phyloP scores from a whole-genome alignment of 1,140 invertebrate genomes.

The Leptoteleia sp. region DNA sequence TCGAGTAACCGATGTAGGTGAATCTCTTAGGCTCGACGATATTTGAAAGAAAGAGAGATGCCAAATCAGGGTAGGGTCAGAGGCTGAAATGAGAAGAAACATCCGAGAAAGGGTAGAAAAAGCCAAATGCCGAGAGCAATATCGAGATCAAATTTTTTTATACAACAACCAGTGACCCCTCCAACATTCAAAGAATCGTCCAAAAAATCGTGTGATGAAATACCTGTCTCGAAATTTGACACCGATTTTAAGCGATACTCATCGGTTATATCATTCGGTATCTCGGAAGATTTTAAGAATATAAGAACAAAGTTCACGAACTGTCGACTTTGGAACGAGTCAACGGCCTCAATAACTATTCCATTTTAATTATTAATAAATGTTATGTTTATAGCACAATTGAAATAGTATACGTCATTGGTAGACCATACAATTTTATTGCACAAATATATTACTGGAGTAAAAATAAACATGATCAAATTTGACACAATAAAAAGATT shows the following conservation, averaged over 20 bases:
- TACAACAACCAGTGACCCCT: constrained; percentile 35
- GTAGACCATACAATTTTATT: no score
- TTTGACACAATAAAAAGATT: no score
- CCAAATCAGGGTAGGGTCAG: constrained; percentile 40
- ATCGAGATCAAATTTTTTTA: constrained; percentile 55
- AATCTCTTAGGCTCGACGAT: constrained; percentile 61
- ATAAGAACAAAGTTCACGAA: constrained; percentile 31
- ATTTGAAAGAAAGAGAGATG: constrained; percentile 49
- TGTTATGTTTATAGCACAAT: no score
- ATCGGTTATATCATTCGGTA: constrained; percentile 45
- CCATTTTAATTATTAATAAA: no score
- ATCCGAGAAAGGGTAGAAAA: constrained; percentile 51
- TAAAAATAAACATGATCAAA: no score
- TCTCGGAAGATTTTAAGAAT: constrained; percentile 4
- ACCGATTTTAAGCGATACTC: constrained; percentile 38
- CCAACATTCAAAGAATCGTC: constrained; percentile 21
- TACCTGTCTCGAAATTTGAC: constrained; percentile 49
- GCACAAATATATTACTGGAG: no score
- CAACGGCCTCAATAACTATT: constrained; percentile 19
- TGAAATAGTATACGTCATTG: no score
- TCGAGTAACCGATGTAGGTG: constrained; percentile 77
- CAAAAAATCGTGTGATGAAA: constrained; percentile 50
- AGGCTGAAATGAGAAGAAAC: constrained; percentile 39
- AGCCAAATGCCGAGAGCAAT: constrained; percentile 43
- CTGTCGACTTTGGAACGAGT: constrained; percentile 25